Evolutionary conservation across 2,888 invertebrate genomes (phyloP).

Genomic region (Tinea pellionella): DNA sequence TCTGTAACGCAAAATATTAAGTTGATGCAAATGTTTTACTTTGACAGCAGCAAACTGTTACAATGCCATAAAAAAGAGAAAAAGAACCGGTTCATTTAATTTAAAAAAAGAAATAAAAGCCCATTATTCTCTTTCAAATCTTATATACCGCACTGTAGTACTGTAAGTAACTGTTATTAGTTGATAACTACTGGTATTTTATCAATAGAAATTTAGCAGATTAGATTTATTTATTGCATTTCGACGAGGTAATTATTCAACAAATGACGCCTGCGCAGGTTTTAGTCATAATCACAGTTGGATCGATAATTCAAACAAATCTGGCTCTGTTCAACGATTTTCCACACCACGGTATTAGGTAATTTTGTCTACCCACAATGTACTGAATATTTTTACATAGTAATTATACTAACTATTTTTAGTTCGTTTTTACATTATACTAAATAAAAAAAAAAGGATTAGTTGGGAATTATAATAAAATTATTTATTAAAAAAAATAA

Average conservation of each 20-base stretch:
- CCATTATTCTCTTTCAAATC: no score
- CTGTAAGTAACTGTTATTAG: conserved; percentile 15
- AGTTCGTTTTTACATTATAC: no score
- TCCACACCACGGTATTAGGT: conserved; percentile 29
- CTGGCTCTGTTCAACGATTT: conserved; percentile 24
- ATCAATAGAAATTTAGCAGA: conserved; percentile 19
- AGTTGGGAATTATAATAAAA: no score
- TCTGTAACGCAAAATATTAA: no score
- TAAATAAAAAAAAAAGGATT: no score
- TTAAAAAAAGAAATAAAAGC: no score
- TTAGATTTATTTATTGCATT: conserved; percentile 24
- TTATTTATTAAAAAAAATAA: no score
- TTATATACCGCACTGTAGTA: background rate
- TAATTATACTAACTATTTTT: background rate
- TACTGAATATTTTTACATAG: conserved; percentile 13
- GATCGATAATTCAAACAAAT: conserved; percentile 29
- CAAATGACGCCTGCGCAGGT: conserved; percentile 33
- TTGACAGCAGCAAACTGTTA: no score
- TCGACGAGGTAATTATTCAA: conserved; percentile 31
- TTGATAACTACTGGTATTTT: conserved; percentile 20
- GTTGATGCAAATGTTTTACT: no score
- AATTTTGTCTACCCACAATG: conserved; percentile 29
- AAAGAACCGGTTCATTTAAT: no score
- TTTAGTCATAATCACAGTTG: conserved; percentile 31
- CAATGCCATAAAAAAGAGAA: no score